Evolutionary conservation across 2,113 vertebrate species (phyloP).

Genomic region (Ochotona curzoniae): DNA sequence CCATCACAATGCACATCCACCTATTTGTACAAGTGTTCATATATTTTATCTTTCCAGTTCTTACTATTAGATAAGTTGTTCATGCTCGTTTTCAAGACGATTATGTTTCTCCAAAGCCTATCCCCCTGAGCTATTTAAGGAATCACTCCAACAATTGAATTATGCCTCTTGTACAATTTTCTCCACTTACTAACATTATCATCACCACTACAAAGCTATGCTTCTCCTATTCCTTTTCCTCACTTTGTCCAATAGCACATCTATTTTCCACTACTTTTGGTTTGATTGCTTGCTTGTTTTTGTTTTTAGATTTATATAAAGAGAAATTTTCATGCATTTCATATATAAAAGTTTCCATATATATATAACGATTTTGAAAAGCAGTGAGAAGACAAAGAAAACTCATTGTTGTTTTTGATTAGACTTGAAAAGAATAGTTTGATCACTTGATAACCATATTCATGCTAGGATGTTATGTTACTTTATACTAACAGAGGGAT

Average conservation of each 20-base stretch:
- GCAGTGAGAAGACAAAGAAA: no score
- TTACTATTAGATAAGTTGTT: not conserved
- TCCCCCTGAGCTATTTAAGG: not conserved
- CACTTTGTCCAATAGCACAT: not conserved
- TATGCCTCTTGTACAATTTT: not conserved
- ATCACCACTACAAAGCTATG: not conserved
- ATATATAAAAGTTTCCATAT: no score
- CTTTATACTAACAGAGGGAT: not conserved
- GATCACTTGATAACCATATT: not conserved
- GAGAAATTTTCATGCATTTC: no score
- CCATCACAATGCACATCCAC: not conserved
- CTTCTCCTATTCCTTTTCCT: not conserved
- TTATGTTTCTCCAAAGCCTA: not conserved
- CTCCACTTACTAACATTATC: not conserved
- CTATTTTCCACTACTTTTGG: not conserved
- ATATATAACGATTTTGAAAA: no score
- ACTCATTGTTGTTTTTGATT: not conserved
- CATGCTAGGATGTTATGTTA: not conserved
- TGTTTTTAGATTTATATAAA: no score
- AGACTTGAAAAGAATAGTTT: not conserved
- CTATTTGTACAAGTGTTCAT: not conserved
- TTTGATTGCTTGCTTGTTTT: no score
- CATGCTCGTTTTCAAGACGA: not conserved
- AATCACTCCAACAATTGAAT: not conserved
- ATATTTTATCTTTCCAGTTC: not conserved